These are phyloP conservation scores for Harpegnathos saltator DNA, from an alignment of 1,140 invertebrate species.

Conservation along the genomic window DNA sequence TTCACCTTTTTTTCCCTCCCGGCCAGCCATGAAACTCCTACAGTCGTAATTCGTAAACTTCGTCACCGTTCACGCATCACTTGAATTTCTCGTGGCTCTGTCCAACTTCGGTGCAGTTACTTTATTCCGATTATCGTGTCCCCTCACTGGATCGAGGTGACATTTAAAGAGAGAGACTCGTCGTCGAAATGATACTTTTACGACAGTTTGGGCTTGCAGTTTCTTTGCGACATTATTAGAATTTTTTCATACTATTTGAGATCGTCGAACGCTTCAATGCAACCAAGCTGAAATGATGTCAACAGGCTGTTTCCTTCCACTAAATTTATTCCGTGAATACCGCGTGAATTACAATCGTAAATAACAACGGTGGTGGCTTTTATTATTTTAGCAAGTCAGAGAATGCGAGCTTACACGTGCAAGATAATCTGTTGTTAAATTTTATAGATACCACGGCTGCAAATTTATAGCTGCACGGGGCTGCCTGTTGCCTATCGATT, in stretches of 20 bases:
- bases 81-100: conserved; percentile 32
- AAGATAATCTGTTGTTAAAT: conserved; percentile 8
- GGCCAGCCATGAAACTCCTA: conserved; percentile 5
- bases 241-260: not conserved
- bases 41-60: conserved; percentile 39
- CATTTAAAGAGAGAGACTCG: conserved; percentile 28
- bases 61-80: conserved; percentile 40
- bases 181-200: conserved; percentile 9
- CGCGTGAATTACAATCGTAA: not conserved
- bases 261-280: not conserved
- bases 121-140: conserved; percentile 49
- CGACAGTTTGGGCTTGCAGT: not conserved
- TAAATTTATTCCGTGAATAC: not conserved
- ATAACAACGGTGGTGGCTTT: not conserved
- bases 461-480: not conserved
- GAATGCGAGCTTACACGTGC: not conserved
- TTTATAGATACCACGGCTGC: not conserved
- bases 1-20: not conserved
- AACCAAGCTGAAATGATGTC: too few species aligned
- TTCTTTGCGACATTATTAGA: not conserved
- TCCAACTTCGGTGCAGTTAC: conserved; percentile 5
- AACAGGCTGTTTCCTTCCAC: too few species aligned
- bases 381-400: conserved; percentile 6
- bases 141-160: conserved; percentile 8
- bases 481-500: not conserved